phyloP scores from a whole-genome alignment of 2,888 invertebrate species.

The Folsomia candida region DNA sequence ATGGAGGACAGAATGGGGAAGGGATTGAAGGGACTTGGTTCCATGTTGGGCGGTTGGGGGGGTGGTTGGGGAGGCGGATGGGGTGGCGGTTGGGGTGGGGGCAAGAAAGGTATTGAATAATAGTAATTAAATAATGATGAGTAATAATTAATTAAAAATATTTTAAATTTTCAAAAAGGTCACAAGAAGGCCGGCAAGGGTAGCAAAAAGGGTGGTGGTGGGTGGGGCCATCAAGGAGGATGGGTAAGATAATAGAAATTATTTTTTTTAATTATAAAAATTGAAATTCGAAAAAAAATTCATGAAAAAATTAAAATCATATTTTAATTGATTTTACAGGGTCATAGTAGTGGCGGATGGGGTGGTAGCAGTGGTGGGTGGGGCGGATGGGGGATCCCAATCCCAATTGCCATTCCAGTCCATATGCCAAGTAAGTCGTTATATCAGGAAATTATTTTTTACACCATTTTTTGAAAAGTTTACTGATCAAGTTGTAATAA shows the following conservation, averaged over 20 bases:
- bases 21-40: neutral
- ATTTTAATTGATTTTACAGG: too few species aligned
- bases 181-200: too few species aligned
- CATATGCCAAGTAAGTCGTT: neutral
- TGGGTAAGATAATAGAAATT: too few species aligned
- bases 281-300: too few species aligned
- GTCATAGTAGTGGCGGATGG: neutral
- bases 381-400: neutral
- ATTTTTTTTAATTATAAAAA: too few species aligned
- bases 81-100: neutral
- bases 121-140: too few species aligned
- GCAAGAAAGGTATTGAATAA: too few species aligned
- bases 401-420: conserved; percentile 10
- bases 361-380: neutral
- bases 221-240: neutral
- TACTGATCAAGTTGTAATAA: neutral
- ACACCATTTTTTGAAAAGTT: neutral
- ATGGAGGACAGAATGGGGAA: neutral
- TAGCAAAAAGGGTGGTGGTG: neutral
- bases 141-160: too few species aligned
- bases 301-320: too few species aligned
- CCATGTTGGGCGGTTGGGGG: neutral
- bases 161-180: too few species aligned
- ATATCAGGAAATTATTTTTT: too few species aligned
- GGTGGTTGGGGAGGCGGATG: neutral